These are phyloP conservation scores for Spatula clypeata DNA, from an alignment of 2,797 vertebrate genomes.

Conservation along the genomic window DNA sequence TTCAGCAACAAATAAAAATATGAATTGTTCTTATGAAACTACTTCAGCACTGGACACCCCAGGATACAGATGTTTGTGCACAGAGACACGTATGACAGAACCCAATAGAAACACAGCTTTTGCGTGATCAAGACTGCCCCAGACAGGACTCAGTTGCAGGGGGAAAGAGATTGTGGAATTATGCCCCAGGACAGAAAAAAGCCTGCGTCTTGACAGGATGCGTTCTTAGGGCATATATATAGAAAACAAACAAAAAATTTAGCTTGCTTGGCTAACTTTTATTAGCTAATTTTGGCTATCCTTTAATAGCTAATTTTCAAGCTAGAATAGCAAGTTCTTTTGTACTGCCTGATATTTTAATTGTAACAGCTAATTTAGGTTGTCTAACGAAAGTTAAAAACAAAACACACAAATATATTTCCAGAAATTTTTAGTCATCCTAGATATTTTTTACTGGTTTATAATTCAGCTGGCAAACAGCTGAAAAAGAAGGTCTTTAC, in stretches of 20 bases:
- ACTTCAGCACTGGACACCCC: not conserved
- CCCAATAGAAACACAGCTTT: not conserved
- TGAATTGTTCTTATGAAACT: not conserved
- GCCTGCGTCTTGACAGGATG: not conserved
- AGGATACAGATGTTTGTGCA: not conserved
- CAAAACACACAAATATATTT: not conserved
- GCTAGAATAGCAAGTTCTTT: not conserved
- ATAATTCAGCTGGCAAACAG: not conserved
- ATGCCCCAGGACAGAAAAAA: not conserved
- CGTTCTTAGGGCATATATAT: not conserved
- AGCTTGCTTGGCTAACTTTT: not conserved
- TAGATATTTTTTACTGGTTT: not conserved
- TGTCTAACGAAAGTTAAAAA: not conserved
- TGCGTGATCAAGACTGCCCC: not conserved
- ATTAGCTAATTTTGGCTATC: not conserved
- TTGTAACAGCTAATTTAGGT: not conserved
- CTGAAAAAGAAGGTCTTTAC: not conserved
- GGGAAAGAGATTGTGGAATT: not conserved
- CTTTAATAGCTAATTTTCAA: not conserved
- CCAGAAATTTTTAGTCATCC: not conserved
- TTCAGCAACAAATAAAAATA: not conserved
- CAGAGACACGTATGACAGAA: not conserved
- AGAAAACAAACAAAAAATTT: not conserved
- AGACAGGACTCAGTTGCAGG: not conserved
- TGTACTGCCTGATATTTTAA: not conserved